Evolutionary conservation across 2,797 vertebrate genomes (phyloP).

Genomic region (Malurus splendens): DNA sequence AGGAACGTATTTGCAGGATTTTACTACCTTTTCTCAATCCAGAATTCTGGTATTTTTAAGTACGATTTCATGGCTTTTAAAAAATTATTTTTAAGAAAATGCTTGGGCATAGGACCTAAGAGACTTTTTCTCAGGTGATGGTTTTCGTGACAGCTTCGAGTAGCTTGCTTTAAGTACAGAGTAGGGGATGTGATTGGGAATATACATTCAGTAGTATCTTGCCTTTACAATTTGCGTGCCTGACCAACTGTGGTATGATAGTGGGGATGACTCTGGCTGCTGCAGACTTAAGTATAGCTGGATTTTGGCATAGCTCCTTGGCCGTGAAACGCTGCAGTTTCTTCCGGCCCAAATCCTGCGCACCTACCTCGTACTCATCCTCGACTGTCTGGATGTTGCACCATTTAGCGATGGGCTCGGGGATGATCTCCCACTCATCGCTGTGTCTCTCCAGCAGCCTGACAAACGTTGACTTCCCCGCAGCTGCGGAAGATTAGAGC

Average conservation of each 20-base stretch:
- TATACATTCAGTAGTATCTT: background rate
- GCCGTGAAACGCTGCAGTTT: too few species aligned
- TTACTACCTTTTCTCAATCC: background rate
- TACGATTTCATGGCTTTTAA: background rate
- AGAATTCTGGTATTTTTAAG: background rate
- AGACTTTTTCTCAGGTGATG: background rate
- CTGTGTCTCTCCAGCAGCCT: slow-evolving; percentile 78
- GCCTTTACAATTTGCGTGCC: background rate
- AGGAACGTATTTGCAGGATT: background rate
- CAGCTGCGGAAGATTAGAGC: slow-evolving; percentile 63
- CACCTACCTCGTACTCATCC: slow-evolving; percentile 79
- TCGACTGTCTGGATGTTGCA: slow-evolving; percentile 85
- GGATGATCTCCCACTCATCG: slow-evolving; percentile 88
- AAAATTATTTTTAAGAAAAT: background rate
- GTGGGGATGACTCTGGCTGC: background rate
- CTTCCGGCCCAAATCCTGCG: slow-evolving; percentile 11
- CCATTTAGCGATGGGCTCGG: slow-evolving; percentile 91
- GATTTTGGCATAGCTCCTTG: background rate
- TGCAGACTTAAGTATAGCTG: background rate
- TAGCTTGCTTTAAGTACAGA: background rate
- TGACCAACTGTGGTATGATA: background rate
- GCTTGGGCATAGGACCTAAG: background rate
- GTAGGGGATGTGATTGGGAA: background rate
- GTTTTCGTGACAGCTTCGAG: background rate
- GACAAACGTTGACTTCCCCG: slow-evolving; percentile 89